Evolutionary conservation across 2,888 invertebrate genomes (phyloP).

Genomic region (Andricus quercusramuli): DNA sequence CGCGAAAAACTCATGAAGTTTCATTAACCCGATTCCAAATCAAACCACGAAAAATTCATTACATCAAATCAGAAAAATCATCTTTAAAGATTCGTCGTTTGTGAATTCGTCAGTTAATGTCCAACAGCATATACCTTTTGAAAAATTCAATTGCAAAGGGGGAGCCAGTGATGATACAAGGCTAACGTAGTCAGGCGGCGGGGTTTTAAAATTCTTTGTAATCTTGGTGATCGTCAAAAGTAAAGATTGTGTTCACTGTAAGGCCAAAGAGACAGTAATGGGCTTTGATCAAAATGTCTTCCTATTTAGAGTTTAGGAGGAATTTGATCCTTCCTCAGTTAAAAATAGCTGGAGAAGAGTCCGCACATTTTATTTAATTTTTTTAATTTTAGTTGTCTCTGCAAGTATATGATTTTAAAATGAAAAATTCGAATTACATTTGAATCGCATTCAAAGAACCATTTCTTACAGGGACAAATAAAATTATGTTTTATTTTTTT

Average conservation of each 20-base stretch:
- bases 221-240: constrained; percentile 76
- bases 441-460: background rate
- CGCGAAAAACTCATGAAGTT: background rate
- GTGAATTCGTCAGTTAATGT: constrained; percentile 15
- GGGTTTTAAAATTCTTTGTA: constrained; percentile 77
- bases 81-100: constrained; percentile 1
- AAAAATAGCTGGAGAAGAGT: constrained; percentile 12
- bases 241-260: constrained; percentile 73
- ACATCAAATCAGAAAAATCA: background rate
- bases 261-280: constrained; percentile 77
- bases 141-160: constrained; percentile 36
- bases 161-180: constrained; percentile 76
- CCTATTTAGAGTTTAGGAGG: constrained; percentile 44
- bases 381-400: constrained; percentile 1
- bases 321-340: background rate
- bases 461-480: background rate
- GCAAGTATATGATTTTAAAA: background rate
- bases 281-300: constrained; percentile 46
- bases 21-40: background rate
- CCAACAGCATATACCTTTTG: constrained; percentile 37
- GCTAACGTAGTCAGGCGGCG: constrained; percentile 71
- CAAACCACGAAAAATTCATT: background rate
- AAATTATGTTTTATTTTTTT: constrained; percentile 15
- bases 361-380: constrained; percentile 37
- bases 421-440: background rate